These are phyloP conservation scores for Hylomyscus alleni DNA, from an alignment of 2,797 vertebrate genomes.

Conservation along the genomic window DNA sequence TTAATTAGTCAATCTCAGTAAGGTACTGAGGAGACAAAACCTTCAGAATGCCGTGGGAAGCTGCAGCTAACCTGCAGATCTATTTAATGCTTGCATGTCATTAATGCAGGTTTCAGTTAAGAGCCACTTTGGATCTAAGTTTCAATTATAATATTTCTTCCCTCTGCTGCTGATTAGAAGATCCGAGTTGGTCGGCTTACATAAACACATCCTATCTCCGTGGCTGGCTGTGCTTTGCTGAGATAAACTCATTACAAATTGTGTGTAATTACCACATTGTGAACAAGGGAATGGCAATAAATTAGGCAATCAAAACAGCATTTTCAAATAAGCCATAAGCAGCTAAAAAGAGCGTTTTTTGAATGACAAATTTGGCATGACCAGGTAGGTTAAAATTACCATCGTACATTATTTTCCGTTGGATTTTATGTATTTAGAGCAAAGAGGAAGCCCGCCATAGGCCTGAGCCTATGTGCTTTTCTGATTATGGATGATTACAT, in stretches of 20 bases:
- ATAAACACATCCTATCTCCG: constrained; percentile 50
- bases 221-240: constrained; percentile 57
- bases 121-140: constrained; percentile 47
- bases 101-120: constrained; percentile 36
- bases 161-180: constrained; percentile 19
- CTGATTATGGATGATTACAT: constrained; percentile 63
- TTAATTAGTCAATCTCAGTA: not conserved
- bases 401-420: not conserved
- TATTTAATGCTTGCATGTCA: not conserved
- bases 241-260: constrained; percentile 69
- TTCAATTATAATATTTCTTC: constrained; percentile 51
- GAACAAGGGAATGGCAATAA: constrained; percentile 46
- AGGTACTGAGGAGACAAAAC: not conserved
- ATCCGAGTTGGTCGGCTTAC: not conserved
- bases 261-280: constrained; percentile 46
- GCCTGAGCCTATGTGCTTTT: constrained; percentile 6
- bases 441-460: not conserved
- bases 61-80: not conserved
- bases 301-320: constrained; percentile 39
- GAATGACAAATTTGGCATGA: constrained; percentile 67
- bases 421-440: not conserved
- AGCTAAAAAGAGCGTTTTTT: constrained; percentile 55
- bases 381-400: constrained; percentile 55
- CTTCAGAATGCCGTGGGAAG: not conserved
- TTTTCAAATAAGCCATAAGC: constrained; percentile 45